Conservation (phyloP, 1,140 invertebrate species). For the Meloidogyne exigua region DNA sequence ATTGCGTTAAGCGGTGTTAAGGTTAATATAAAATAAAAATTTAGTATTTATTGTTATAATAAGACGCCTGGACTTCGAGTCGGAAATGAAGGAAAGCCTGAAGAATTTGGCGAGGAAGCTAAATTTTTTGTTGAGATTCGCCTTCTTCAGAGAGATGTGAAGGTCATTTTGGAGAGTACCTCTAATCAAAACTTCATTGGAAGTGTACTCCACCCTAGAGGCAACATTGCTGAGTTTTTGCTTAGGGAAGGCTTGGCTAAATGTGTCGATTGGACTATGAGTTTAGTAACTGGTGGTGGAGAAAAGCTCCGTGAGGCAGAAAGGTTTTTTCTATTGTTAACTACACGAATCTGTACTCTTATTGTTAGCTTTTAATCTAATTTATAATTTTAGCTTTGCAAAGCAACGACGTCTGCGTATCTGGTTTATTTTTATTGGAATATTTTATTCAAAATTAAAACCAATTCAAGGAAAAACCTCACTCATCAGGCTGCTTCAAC, state of each 20-base stretch:
- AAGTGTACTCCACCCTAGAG: conserved; percentile 86
- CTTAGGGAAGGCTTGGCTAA: conserved; percentile 86
- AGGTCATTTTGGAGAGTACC: conserved; percentile 84
- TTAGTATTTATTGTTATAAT: conserved; percentile 10
- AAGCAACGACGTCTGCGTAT: conserved; percentile 81
- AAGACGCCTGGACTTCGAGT: conserved; percentile 70
- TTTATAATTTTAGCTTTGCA: conserved; percentile 68
- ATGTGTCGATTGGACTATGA: conserved; percentile 90
- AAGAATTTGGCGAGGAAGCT: conserved; percentile 76
- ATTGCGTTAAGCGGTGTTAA: conserved; percentile 90
- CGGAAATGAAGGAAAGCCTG: conserved; percentile 71
- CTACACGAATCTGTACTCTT: neutral
- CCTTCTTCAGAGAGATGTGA: conserved; percentile 86
- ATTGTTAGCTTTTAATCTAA: neutral
- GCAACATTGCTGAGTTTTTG: conserved; percentile 90
- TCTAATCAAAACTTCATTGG: conserved; percentile 87
- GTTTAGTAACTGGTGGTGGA: conserved; percentile 76
- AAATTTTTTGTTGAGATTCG: conserved; percentile 86
- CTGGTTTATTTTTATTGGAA: conserved; percentile 82
- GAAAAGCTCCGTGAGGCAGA: conserved; percentile 82
- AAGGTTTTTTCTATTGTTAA: conserved; percentile 65
- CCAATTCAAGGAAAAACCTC: neutral
- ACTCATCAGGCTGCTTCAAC: conserved; percentile 10
- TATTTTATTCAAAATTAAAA: too few relatives aligned
- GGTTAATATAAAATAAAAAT: conserved; percentile 20